phyloP scores from a whole-genome alignment of 2,888 invertebrate genomes.

The Coenonympha glycerion region DNA sequence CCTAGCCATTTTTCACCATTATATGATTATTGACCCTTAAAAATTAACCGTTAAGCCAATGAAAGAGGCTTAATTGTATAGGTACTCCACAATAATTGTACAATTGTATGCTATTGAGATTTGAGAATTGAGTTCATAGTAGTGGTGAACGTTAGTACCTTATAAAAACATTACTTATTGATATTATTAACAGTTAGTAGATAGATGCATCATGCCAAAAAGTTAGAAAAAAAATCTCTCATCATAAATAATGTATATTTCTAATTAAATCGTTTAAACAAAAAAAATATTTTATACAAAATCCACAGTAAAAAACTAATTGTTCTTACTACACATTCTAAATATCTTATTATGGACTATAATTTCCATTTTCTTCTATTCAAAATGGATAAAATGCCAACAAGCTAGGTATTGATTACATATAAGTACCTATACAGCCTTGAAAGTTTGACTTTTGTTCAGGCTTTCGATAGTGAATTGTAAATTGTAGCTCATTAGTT shows the following conservation, averaged over 20 bases:
- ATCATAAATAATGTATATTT: no score
- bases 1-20: slow-evolving; percentile 30
- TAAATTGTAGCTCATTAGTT: no score
- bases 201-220: no score
- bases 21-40: slow-evolving; percentile 31
- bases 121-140: background rate
- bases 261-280: no score
- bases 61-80: slow-evolving; percentile 26
- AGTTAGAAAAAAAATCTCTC: no score
- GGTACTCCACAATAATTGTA: background rate
- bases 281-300: no score
- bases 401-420: slow-evolving; percentile 22
- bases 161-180: no score
- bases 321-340: no score
- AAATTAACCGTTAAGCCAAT: slow-evolving; percentile 39
- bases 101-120: background rate
- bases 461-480: slow-evolving; percentile 14
- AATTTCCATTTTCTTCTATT: background rate
- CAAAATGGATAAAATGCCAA: slow-evolving; percentile 12
- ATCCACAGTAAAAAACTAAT: no score
- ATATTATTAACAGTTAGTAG: no score
- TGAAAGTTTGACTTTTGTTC: slow-evolving; percentile 21
- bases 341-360: background rate
- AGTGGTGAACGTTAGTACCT: background rate
- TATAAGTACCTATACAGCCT: slow-evolving; percentile 22